phyloP scores from a whole-genome alignment of 2,888 invertebrate genomes.

The Lepetodrilus schrolli region DNA sequence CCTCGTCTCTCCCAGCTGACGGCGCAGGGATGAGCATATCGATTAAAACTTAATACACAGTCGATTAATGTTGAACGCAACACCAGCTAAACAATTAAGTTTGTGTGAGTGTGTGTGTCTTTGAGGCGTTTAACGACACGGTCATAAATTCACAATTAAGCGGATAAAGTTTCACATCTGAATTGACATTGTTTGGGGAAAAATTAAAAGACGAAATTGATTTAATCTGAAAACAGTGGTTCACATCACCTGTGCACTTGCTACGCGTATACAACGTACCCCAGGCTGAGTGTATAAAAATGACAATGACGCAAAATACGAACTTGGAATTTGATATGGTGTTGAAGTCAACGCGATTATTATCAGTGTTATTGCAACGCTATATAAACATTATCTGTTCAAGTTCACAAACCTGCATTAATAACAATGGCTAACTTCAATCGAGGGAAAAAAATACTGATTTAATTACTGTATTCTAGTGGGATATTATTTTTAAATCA shows the following conservation, averaged over 20 bases:
- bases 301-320: background rate
- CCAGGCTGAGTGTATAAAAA: background rate
- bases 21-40: background rate
- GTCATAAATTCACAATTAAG: constrained; percentile 18
- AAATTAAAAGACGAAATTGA: constrained; percentile 8
- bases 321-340: background rate
- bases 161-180: background rate
- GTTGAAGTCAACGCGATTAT: no score
- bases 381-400: no score
- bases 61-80: constrained; percentile 10
- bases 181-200: background rate
- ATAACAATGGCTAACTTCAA: no score
- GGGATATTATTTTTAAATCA: no score
- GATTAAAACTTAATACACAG: constrained; percentile 9
- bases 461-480: no score
- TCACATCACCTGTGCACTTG: background rate
- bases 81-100: constrained; percentile 12
- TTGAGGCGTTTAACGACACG: background rate
- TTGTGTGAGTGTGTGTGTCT: constrained; percentile 4
- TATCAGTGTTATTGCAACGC: no score
- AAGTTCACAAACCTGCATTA: no score
- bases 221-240: constrained; percentile 1
- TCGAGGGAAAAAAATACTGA: no score
- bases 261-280: background rate
- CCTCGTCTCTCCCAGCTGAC: background rate